These are phyloP conservation scores for Lophochroa leadbeateri DNA, from an alignment of 2,113 vertebrate species.

Conservation along the genomic window DNA sequence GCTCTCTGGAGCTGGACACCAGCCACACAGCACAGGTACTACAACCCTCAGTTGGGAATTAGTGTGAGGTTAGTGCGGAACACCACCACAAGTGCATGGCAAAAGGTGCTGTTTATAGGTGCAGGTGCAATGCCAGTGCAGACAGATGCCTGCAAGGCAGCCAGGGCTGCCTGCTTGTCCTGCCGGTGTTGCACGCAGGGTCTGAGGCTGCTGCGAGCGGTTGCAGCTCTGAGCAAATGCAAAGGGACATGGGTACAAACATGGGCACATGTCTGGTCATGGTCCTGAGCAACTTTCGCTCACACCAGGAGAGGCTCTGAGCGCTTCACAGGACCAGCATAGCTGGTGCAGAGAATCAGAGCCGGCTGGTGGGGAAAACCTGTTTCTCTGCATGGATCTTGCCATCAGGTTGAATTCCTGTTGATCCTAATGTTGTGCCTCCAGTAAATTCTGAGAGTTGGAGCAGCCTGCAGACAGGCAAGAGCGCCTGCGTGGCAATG, in stretches of 20 bases:
- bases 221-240: neutral
- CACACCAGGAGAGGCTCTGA: neutral
- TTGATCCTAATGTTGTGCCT: too few relatives aligned
- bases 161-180: neutral
- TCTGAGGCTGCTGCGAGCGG: neutral
- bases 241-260: neutral
- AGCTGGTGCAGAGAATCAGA: rapidly evolving
- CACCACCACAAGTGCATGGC: rapidly evolving
- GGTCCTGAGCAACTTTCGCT: neutral
- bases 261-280: rapidly evolving
- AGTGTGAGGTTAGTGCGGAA: neutral
- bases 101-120: neutral
- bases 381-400: neutral
- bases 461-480: neutral
- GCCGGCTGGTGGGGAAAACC: neutral
- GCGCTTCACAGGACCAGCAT: rapidly evolving
- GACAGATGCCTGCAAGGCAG: neutral
- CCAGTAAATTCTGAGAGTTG: rapidly evolving
- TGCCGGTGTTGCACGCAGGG: rapidly evolving
- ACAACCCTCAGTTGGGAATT: rapidly evolving
- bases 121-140: rapidly evolving
- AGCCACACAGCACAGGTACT: rapidly evolving
- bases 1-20: neutral
- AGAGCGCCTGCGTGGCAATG: neutral
- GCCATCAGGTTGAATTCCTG: neutral